Base-by-base conservation (phyloP, 2,797 vertebrate genomes). In the Oreonectes daqikongensis region DNA sequence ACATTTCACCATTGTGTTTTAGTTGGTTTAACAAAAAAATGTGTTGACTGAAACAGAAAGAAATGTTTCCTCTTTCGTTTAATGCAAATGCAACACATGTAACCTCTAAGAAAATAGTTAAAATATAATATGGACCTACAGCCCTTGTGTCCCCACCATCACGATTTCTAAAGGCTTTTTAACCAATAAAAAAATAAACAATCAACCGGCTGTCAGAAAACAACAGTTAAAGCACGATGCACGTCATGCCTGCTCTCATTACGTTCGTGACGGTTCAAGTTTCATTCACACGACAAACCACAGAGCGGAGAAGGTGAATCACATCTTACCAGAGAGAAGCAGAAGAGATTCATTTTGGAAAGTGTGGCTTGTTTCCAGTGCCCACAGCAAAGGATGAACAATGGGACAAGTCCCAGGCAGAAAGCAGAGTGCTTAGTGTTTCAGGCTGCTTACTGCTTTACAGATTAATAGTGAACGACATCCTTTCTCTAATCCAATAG, bases 391-490 rank as follows among this genome's bases (percentile, higher is more conserved):
- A 57, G 46, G 48, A 78, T 77, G 55, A 75, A 50, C 15, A 69
- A 75, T 57, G 61, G 48, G 63, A 77, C 14, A 14, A 76, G 60
- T 28, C 53, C 28, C 30, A n/a, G 69, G 0, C 28, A 80, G 82
- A 84, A 75, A 86, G 83, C 64, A 81, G 88, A 80, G 79, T 17
- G 50, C 46, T 83, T 85, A 86, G 82, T 83, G 79, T 85, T 89
- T 85, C 77, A 86, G 93, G 90, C 90, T 91, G 92, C 94, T 94
- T 93, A 90, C 93, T 90, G 89, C 83, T 87, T 86, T 91, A 92
- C 93, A 95, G 96, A 96, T 98, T 97, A 97, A 93, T 84, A 88
- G 90, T 85, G 92, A 92, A 92, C 90, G 90, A 98, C 98, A 96
- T 96, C 95, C 94, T 92, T 92, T 82, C 89, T 87, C 86, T 97